phyloP scores from a whole-genome alignment of 2,888 invertebrate genomes.

The Tetragnatha montana region DNA sequence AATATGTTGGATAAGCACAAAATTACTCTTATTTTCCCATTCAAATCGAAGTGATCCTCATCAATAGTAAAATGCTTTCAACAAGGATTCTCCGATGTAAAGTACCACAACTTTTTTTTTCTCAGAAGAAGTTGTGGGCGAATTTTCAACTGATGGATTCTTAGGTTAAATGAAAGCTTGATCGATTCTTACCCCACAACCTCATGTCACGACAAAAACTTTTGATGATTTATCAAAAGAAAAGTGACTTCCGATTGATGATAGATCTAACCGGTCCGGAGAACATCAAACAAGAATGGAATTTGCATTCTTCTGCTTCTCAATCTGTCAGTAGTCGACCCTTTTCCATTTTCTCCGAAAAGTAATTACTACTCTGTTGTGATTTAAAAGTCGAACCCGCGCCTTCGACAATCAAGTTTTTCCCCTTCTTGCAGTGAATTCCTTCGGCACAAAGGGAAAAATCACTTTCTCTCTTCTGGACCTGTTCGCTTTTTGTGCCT shows the following conservation, averaged over 20 bases:
- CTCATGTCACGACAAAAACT: constrained; percentile 32
- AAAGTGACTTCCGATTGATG: constrained; percentile 59
- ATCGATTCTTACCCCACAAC: constrained; percentile 35
- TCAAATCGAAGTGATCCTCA: no score
- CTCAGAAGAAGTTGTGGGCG: not conserved
- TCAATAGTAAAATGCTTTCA: no score
- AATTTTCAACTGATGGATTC: constrained; percentile 33
- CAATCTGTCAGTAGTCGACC: constrained; percentile 48
- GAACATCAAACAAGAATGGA: constrained; percentile 53
- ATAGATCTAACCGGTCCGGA: constrained; percentile 36
- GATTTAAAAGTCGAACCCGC: constrained; percentile 46
- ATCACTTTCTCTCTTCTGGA: constrained; percentile 3
- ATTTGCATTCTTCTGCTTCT: constrained; percentile 44
- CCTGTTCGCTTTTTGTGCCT: constrained; percentile 13
- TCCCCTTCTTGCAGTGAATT: constrained; percentile 12
- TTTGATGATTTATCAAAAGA: constrained; percentile 56
- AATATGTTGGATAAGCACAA: no score
- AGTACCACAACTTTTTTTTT: no score
- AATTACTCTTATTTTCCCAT: no score
- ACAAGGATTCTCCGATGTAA: no score
- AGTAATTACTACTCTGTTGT: constrained; percentile 53
- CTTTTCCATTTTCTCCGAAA: constrained; percentile 15
- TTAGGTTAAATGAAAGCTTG: not conserved
- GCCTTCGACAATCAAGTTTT: constrained; percentile 50
- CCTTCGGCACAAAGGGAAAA: constrained; percentile 11